Base-by-base conservation (phyloP, 1,140 invertebrate genomes). In the Radopholus similis region DNA sequence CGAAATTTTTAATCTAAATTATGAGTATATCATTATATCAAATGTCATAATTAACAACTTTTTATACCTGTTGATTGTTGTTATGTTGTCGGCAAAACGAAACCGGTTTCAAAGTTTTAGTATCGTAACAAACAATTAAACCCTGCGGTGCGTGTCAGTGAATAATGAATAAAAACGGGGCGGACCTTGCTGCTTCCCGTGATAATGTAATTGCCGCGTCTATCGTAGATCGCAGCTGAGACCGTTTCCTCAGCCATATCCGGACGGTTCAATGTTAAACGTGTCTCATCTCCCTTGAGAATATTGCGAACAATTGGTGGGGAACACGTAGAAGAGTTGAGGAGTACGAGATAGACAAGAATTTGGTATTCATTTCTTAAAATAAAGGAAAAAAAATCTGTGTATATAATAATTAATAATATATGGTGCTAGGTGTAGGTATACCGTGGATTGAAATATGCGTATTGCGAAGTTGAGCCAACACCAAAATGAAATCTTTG, bases 361-460 rank as follows among this genome's bases (percentile, higher is more conserved):
- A 73, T 4, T 59, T 73, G 72, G 23, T 64, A 23, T 21, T 73
- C 72, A 62, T 73, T 73, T 55, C 72, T 73, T 30, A 74, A 74
- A 18, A 23, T 13, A 60, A 60, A 40, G 44, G 21, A 11, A 40
- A 15, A 66, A 66, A 47, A 32, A 59, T 64, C 53, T 62, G n/a
- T 5, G n/a, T 6, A 18, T 49, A 4, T 11, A 49, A 60, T 11
- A 55, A 26, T 6, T 55, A 62, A n/a, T n/a, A n/a, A n/a, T n/a
- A n/a, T n/a, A n/a, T n/a, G n/a, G n/a, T n/a, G n/a, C n/a, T n/a
- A n/a, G n/a, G n/a, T n/a, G n/a, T n/a, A n/a, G 1, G 30, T 26
- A 26, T 9, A 76, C 71, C 71, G 59, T 9, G 71, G 71, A 49
- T 73, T 73, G 40, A 73, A 73, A 26, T 60, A 23, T 15, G 71